A percentile compares a stretch with the other conserved stretches of the same genome.
phyloP scores from a whole-genome alignment of 2,113 vertebrate genomes.

The Thymallus thymallus region DNA sequence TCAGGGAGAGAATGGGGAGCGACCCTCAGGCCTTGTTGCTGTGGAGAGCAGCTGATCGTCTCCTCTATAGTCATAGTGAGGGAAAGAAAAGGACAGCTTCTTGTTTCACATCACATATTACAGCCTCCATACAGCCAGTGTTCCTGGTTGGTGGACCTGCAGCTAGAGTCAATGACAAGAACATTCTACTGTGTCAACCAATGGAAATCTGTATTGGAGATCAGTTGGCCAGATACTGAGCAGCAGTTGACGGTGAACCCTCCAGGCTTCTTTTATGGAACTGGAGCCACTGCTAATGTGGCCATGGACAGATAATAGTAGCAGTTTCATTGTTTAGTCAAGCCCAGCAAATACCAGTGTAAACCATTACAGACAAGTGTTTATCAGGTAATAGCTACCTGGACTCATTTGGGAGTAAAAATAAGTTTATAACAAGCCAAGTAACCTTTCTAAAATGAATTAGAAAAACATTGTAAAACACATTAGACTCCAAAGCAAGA shows the following conservation, averaged over 20 bases:
- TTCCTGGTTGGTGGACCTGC: slow-evolving; percentile 74
- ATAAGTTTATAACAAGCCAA: neutral
- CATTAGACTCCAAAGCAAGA: neutral
- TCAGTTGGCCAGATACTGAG: slow-evolving; percentile 54
- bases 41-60: slow-evolving; percentile 80
- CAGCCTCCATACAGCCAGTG: slow-evolving; percentile 73
- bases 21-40: slow-evolving; percentile 76
- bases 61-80: slow-evolving; percentile 81
- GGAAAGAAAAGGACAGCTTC: slow-evolving; percentile 71
- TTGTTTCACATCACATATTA: slow-evolving; percentile 83
- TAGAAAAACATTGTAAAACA: neutral
- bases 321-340: slow-evolving; percentile 13
- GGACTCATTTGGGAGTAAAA: neutral
- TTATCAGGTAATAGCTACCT: neutral
- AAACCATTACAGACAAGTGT: neutral
- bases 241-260: slow-evolving; percentile 19
- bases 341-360: slow-evolving; percentile 1
- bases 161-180: slow-evolving; percentile 80
- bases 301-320: slow-evolving; percentile 15
- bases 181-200: slow-evolving; percentile 75
- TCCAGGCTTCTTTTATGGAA: slow-evolving; percentile 31
- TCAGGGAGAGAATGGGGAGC: slow-evolving; percentile 84
- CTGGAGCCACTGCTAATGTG: slow-evolving; percentile 21
- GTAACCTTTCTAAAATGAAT: neutral
- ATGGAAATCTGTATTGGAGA: slow-evolving; percentile 89